Base-by-base conservation (phyloP, 2,113 vertebrate genomes). In the Calonectris borealis region DNA sequence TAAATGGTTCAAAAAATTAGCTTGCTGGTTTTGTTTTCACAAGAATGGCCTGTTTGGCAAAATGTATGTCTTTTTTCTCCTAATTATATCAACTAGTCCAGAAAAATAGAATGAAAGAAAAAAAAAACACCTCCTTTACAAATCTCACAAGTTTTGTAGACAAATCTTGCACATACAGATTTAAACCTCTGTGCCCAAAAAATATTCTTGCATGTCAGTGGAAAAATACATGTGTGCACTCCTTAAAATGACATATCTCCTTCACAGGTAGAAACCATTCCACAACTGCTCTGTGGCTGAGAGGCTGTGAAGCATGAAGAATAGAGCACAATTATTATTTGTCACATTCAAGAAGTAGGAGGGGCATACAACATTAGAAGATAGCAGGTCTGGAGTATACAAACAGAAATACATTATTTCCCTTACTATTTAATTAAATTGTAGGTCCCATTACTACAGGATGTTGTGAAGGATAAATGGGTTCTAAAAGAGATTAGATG, bases 401-500 rank as follows among this genome's bases (percentile, higher is more conserved):
- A 55, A 91, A 87, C 73, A 91, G 77, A 95, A 91, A 82, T n/a
- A 38, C 15, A 55, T 68, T 87, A 54, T 70, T 82, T 68, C 40
- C 1, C 10, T 54, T 54, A 60, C 26, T 34, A 76, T 22, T 58
- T 92, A 93, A 94, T 90, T 89, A 75, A 91, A 95, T 66, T 87
- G 38, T 55, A 87, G 26, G 52, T 48, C 29, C 31, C 73, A 84
- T 89, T 94, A 91, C 60, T 81, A 79, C 77, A 97, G 73, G 65
- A 94, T 79, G 70, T 42, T 91, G 42, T 64, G 40, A 86, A 75
- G 48, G 40, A 79, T 79, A 94, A 93, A 82, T 60, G 38, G 48
- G 32, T 60, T 91, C 77, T 87, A 61, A 71, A 95, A 68, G 36
- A 77, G n/a, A 76, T 93, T 79, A 92, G 15, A 82, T 77, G 65